Evolutionary conservation across 2,888 invertebrate species (phyloP).

Genomic region (Cataglyphis altisquamis): DNA sequence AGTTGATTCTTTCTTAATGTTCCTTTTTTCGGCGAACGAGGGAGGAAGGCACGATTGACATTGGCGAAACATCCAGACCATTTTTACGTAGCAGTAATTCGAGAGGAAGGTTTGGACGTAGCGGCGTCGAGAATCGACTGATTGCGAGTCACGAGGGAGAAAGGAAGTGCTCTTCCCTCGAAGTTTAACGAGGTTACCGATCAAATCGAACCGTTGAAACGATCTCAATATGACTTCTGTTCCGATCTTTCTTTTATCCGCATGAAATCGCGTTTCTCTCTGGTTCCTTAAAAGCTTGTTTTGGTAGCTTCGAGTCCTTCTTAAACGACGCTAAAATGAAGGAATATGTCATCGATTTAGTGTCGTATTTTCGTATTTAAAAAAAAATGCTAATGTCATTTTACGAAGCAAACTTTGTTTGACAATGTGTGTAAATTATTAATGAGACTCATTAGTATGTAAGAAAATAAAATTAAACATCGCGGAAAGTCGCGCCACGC

Average conservation of each 20-base stretch:
- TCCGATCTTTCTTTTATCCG: conserved; percentile 14
- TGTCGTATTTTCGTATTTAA: not conserved
- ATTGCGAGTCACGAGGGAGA: conserved; percentile 70
- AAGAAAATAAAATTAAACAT: not conserved
- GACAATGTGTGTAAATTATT: not conserved
- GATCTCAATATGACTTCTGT: conserved; percentile 49
- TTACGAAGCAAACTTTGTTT: not conserved
- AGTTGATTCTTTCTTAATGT: conserved; percentile 8
- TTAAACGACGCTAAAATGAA: not conserved
- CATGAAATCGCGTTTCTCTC: conserved; percentile 13
- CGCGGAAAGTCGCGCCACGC: not conserved
- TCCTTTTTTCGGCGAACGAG: conserved; percentile 7
- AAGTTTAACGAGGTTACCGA: conserved; percentile 68
- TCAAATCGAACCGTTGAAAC: conserved; percentile 70
- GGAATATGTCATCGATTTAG: conserved; percentile 9
- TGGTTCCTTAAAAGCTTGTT: not conserved
- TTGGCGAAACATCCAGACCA: conserved; percentile 36
- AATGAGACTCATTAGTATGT: not conserved
- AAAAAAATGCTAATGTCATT: not conserved
- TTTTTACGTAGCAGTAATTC: conserved; percentile 65
- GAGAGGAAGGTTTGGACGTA: conserved; percentile 67
- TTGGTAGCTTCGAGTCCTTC: not conserved
- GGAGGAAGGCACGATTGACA: conserved; percentile 52
- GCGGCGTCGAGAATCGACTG: conserved; percentile 66
- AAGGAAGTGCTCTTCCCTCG: conserved; percentile 54